Base-by-base conservation (phyloP, 1,140 invertebrate genomes). In the Conus betulinus region DNA sequence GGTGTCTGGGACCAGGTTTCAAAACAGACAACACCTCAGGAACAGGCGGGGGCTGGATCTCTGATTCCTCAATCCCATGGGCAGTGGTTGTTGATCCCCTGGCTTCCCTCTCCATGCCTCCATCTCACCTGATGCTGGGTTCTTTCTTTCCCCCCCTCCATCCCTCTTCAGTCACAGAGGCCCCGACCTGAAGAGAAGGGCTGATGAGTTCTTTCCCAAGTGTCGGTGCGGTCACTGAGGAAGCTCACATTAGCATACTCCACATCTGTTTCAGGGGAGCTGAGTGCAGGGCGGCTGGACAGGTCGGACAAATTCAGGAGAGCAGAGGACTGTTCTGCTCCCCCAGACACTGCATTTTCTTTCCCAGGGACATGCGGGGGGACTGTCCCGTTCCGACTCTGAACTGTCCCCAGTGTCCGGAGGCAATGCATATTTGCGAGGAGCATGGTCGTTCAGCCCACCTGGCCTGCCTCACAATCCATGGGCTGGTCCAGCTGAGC, bases 191-290 rank as follows among this genome's bases (percentile, higher is more conserved):
- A 25, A 23, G 8, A 79, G n/a, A 8, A 11, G 76, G n/a, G 7
- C n/a, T 79, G 11, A 27, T 82, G 39, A 11, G 8, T 82, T n/a
- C 27, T 82, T 13, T 82, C 27, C 67, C 55, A 6, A 7, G 55
- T 57, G 23, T 71, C 67, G 20, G 67, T 23, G 17, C 13, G 13
- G 11, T 84, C 55, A 25, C 55, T 84, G 82, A 53, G 10, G 23
- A 60, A 23, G 39, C 82, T 84, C 52, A 27, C 55, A 11, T 81
- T 52, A 10, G 39, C 8, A 53, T 79, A 51, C 63, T 85, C 84
- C 5, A 67, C 17, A 20, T 87, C 85, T 10, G 74, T 87, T 25
- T 87, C 85, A n/a, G 85, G 85, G 51, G 85, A 87, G 53, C 85
- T 87, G 67, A 78, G 20, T 15, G 71, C 20, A 13, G 63, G 53